phyloP scores from a whole-genome alignment of 2,113 vertebrate genomes.

The Saimiri boliviensis region DNA sequence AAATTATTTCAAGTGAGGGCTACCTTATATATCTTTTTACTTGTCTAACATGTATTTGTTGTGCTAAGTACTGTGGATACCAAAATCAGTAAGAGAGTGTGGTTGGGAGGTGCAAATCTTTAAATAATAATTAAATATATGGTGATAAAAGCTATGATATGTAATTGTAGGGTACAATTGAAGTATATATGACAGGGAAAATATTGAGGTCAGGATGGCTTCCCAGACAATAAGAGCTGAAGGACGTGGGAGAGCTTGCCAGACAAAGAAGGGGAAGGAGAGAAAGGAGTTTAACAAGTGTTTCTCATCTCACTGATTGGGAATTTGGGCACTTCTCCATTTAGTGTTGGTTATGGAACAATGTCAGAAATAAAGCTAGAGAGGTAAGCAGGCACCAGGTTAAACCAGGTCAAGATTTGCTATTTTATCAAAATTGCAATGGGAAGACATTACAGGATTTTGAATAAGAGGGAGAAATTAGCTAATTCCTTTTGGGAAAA shows the following conservation, averaged over 20 bases:
- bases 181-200: background rate
- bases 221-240: background rate
- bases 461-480: background rate
- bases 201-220: background rate
- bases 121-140: constrained; percentile 10
- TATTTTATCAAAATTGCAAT: background rate
- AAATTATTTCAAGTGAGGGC: background rate
- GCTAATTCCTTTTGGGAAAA: background rate
- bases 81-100: background rate
- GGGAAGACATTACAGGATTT: background rate
- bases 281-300: background rate
- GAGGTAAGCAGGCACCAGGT: background rate
- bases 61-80: background rate
- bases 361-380: background rate
- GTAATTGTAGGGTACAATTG: background rate
- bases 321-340: background rate
- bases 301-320: background rate
- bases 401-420: background rate
- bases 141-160: background rate
- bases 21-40: background rate
- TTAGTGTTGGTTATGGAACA: background rate
- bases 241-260: background rate
- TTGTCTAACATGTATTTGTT: background rate
- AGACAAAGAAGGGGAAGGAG: background rate
- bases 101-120: background rate